Conservation (phyloP, 2,888 invertebrate species). For the Boloria selene region DNA sequence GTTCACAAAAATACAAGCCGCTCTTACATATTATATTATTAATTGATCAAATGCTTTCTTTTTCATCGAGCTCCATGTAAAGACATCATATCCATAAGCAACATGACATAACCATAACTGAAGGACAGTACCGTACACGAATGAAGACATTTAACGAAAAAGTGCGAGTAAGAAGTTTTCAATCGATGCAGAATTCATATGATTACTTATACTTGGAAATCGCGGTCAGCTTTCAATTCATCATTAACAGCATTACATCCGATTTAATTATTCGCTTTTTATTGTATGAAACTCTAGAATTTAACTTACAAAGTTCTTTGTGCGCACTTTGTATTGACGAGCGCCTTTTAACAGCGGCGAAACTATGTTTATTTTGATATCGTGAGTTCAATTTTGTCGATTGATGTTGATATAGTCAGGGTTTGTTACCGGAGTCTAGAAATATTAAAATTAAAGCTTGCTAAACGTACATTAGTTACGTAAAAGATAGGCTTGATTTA, state of each 20-base stretch:
- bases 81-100: constrained; percentile 40
- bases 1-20: constrained; percentile 21
- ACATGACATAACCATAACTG: constrained; percentile 23
- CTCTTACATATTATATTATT: constrained; percentile 39
- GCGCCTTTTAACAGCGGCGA: background rate
- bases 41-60: constrained; percentile 40
- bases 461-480: too few species aligned
- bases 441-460: too few species aligned
- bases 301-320: constrained; percentile 6
- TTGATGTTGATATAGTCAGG: too few species aligned
- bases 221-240: constrained; percentile 62
- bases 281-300: constrained; percentile 41
- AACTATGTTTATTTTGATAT: too few species aligned
- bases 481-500: too few species aligned
- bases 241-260: constrained; percentile 73
- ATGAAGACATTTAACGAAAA: constrained; percentile 80
- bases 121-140: constrained; percentile 53
- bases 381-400: too few species aligned
- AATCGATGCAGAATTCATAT: constrained; percentile 74
- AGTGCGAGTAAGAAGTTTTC: constrained; percentile 57
- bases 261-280: constrained; percentile 70
- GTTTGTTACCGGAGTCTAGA: too few species aligned
- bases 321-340: background rate
- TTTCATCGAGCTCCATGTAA: constrained; percentile 38
- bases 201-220: constrained; percentile 80